Evolutionary conservation across 1,140 invertebrate genomes (phyloP).

Genomic region (Platyscapa corneri): DNA sequence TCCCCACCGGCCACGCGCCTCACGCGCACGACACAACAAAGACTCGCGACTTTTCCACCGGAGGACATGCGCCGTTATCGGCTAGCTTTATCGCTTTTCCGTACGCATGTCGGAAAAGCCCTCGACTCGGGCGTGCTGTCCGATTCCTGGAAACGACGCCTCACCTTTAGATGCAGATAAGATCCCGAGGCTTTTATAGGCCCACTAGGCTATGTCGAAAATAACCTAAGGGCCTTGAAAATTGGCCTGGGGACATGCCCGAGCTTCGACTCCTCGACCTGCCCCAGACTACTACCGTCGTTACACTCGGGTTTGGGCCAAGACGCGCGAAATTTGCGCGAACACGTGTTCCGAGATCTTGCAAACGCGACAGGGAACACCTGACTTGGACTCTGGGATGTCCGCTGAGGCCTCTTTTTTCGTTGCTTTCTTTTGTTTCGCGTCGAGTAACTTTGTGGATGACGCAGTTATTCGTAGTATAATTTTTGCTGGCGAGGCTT

Average conservation of each 20-base stretch:
- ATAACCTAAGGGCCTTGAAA: neutral
- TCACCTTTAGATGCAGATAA: neutral
- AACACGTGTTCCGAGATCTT: neutral
- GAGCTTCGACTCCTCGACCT: too few species aligned
- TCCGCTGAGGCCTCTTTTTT: neutral
- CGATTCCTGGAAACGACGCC: neutral
- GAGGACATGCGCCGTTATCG: too few species aligned
- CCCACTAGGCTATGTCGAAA: neutral
- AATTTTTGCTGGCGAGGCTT: too few species aligned
- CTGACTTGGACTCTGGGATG: neutral
- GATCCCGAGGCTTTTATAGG: neutral
- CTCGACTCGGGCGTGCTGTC: neutral
- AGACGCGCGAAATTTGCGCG: neutral
- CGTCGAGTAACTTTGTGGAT: neutral
- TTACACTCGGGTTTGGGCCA: neutral
- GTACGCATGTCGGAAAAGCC: neutral
- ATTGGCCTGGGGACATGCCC: too few species aligned
- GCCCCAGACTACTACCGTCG: neutral
- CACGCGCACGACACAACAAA: neutral
- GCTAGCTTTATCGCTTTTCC: constrained; percentile 5
- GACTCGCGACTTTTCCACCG: neutral
- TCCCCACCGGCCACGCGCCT: constrained; percentile 1
- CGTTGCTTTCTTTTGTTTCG: neutral
- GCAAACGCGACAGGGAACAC: neutral
- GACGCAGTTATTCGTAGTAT: too few species aligned